A percentile compares a stretch with the other conserved stretches of the same genome.
Conservation (phyloP, 2,797 vertebrate species). For the Phoeniculus purpureus region DNA sequence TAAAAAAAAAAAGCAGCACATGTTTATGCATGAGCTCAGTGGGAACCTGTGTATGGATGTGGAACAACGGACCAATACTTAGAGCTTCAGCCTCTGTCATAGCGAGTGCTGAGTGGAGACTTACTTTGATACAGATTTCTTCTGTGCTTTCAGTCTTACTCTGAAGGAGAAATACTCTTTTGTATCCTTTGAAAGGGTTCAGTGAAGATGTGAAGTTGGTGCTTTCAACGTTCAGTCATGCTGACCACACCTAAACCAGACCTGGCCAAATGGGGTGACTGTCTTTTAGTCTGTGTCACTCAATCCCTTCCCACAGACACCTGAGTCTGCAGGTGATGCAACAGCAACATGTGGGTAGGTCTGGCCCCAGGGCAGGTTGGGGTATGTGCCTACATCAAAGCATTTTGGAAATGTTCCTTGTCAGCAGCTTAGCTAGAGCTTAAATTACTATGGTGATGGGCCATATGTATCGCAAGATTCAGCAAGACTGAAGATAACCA, state of each 20-base stretch:
- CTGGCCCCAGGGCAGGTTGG: background rate
- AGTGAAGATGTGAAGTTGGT: background rate
- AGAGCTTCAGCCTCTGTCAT: background rate
- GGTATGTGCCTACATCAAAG: background rate
- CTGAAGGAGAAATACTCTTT: background rate
- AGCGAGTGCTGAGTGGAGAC: background rate
- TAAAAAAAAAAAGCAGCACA: accelerated
- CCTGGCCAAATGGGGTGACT: no score
- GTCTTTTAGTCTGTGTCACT: background rate
- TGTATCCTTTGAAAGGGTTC: background rate
- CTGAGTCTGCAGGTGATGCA: background rate
- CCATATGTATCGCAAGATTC: background rate
- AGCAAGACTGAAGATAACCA: background rate
- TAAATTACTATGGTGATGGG: background rate
- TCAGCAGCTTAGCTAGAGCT: background rate
- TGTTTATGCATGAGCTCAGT: background rate
- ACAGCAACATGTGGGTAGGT: background rate
- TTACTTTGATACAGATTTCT: background rate
- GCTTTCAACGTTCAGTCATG: background rate
- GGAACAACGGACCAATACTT: background rate
- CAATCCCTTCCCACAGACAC: background rate
- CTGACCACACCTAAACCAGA: background rate
- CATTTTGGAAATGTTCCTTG: background rate
- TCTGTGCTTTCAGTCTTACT: background rate
- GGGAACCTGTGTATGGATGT: background rate